A percentile compares a stretch with the other conserved stretches of the same genome.
phyloP scores from a whole-genome alignment of 2,888 invertebrate species.

The Mylabris sibirica region DNA sequence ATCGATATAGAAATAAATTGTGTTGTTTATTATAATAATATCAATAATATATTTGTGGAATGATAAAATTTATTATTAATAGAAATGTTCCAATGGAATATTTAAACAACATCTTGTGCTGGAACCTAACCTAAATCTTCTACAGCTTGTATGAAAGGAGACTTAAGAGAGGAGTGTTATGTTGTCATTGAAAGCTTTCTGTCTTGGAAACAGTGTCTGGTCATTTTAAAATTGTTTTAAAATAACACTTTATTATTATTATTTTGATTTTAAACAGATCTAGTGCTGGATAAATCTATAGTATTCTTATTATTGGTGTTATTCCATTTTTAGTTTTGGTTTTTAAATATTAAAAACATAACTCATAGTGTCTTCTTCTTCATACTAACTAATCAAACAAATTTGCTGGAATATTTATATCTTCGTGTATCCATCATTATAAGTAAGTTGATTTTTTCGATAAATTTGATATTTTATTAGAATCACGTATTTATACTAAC shows the following conservation, averaged over 20 bases:
- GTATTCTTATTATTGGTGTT: neutral
- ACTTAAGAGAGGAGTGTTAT: constrained; percentile 7
- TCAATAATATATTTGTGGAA: neutral
- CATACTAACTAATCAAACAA: no score
- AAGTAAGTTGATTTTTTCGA: neutral
- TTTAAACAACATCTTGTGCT: constrained; percentile 11
- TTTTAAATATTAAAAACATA: no score
- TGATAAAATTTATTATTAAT: neutral
- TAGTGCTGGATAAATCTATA: neutral
- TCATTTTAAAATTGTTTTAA: neutral
- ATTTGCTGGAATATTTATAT: no score
- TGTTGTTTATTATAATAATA: neutral
- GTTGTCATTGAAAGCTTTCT: constrained; percentile 13
- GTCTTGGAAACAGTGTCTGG: constrained; percentile 12
- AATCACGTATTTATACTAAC: neutral
- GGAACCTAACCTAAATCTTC: constrained; percentile 10
- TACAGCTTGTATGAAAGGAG: constrained; percentile 9
- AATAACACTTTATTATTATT: neutral
- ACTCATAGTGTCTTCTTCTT: no score
- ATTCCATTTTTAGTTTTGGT: no score
- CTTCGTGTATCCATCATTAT: neutral
- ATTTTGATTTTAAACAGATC: neutral
- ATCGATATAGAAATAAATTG: neutral
- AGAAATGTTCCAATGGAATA: neutral
- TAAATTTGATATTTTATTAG: neutral